Conservation (phyloP, 2,888 invertebrate genomes). For the Ptycholaimellus sp. region DNA sequence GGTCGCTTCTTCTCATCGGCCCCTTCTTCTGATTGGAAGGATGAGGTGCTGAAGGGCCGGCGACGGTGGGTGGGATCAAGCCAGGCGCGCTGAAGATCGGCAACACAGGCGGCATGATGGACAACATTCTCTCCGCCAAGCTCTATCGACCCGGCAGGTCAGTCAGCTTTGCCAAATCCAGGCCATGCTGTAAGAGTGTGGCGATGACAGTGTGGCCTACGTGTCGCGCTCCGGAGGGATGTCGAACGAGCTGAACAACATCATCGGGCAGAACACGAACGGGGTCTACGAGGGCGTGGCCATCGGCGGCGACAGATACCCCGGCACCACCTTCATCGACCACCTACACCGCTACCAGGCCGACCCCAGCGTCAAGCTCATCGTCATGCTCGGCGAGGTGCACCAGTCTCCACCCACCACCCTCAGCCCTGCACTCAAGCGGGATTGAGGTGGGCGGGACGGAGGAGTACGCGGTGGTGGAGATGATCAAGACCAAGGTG, state of each 20-base stretch:
- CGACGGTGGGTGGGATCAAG: slow-evolving; percentile 66
- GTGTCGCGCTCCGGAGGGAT: slow-evolving; percentile 95
- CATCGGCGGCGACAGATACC: slow-evolving; percentile 84
- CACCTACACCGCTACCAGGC: slow-evolving; percentile 58
- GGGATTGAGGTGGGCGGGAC: slow-evolving; percentile 79
- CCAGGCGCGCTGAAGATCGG: slow-evolving; percentile 90
- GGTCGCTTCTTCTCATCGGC: too few relatives aligned
- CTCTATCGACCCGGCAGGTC: slow-evolving; percentile 65
- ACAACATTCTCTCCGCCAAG: slow-evolving; percentile 88
- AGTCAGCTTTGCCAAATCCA: slow-evolving; percentile 2
- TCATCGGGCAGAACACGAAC: slow-evolving; percentile 79
- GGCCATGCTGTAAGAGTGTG: too few relatives aligned
- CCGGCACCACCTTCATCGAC: slow-evolving; percentile 92
- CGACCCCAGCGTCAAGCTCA: slow-evolving; percentile 50
- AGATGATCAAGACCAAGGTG: slow-evolving; percentile 45
- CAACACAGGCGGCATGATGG: slow-evolving; percentile 98
- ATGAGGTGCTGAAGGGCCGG: too few relatives aligned
- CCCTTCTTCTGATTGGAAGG: too few relatives aligned
- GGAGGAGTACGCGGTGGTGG: slow-evolving; percentile 86
- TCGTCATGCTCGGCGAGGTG: slow-evolving; percentile 65
- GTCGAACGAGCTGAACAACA: slow-evolving; percentile 97
- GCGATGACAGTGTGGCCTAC: slow-evolving; percentile 80
- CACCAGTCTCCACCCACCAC: too few relatives aligned
- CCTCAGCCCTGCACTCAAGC: too few relatives aligned
- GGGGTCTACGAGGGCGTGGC: slow-evolving; percentile 94